These are phyloP conservation scores for Rhabdophis nuchalis DNA, from an alignment of 2,797 vertebrate species.

Conservation along the genomic window DNA sequence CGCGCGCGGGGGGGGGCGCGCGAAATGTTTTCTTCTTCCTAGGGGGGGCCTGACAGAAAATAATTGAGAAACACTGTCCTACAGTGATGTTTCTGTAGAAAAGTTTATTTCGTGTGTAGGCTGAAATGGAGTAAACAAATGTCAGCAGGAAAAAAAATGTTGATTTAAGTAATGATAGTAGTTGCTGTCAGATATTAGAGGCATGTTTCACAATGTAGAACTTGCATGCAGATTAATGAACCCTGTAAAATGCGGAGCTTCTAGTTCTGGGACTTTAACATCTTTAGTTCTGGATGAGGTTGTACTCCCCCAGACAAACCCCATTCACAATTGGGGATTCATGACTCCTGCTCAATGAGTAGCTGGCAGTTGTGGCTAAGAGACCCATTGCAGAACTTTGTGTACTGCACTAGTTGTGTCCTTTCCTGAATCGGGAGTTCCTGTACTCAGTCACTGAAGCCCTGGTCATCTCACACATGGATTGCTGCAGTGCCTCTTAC, in stretches of 20 bases:
- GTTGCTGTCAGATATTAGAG: neutral
- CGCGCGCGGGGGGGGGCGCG: too few relatives aligned
- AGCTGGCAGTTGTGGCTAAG: neutral
- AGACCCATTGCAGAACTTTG: neutral
- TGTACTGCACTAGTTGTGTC: neutral
- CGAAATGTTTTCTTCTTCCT: too few relatives aligned
- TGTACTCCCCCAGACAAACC: neutral
- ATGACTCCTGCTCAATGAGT: neutral
- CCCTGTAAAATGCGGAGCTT: neutral
- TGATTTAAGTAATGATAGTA: neutral
- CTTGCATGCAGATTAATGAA: neutral
- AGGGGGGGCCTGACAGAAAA: too few relatives aligned
- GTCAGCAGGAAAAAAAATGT: neutral
- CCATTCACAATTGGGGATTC: neutral
- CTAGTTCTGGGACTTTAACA: neutral
- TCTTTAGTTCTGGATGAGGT: neutral
- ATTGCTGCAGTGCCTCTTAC: neutral
- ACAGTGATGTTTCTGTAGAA: neutral
- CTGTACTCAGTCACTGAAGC: neutral
- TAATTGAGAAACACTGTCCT: too few relatives aligned
- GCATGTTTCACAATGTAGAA: neutral
- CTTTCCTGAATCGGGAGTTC: neutral
- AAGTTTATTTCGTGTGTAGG: neutral
- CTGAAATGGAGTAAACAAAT: neutral
- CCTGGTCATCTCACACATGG: neutral